Evolutionary conservation across 2,113 vertebrate species (phyloP).

Genomic region (Chascanopsetta lugubris): DNA sequence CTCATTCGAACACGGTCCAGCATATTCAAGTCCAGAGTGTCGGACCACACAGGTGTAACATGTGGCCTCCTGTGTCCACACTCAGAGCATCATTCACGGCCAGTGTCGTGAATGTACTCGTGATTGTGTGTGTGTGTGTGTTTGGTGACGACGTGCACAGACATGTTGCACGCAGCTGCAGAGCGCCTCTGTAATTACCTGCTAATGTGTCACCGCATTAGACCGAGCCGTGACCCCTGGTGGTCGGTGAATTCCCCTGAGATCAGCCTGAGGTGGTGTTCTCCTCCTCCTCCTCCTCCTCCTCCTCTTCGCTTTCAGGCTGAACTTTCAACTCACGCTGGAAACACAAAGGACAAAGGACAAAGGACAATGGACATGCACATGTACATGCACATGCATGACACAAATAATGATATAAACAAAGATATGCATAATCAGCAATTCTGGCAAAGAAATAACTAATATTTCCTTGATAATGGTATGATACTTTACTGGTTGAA

Average conservation of each 20-base stretch:
- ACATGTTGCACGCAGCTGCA: conserved; percentile 51
- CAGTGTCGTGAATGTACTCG: conserved; percentile 14
- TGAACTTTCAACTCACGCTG: conserved; percentile 44
- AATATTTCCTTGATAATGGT: too few species aligned
- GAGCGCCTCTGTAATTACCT: conserved; percentile 67
- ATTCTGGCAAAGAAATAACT: too few species aligned
- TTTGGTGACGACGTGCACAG: conserved; percentile 39
- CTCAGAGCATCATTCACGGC: conserved; percentile 2
- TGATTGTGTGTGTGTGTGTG: conserved; percentile 20
- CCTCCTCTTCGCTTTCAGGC: conserved; percentile 32
- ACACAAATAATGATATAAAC: too few species aligned
- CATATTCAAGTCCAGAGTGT: too few species aligned
- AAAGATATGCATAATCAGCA: too few species aligned
- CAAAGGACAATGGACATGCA: not conserved
- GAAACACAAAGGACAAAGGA: conserved; percentile 5
- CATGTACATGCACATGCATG: not conserved
- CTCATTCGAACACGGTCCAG: too few species aligned
- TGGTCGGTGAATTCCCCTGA: conserved; percentile 43
- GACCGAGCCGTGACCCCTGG: conserved; percentile 57
- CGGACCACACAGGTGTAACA: not conserved
- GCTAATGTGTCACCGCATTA: conserved; percentile 65
- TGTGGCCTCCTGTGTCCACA: not conserved
- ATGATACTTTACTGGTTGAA: too few species aligned
- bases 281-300: too few species aligned
- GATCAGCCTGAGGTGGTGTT: conserved; percentile 42